Evolutionary conservation across 2,888 invertebrate genomes (phyloP), one percentile per base, ranked within the genome.

Genomic region (Lasioglossum oenotherae): DNA sequence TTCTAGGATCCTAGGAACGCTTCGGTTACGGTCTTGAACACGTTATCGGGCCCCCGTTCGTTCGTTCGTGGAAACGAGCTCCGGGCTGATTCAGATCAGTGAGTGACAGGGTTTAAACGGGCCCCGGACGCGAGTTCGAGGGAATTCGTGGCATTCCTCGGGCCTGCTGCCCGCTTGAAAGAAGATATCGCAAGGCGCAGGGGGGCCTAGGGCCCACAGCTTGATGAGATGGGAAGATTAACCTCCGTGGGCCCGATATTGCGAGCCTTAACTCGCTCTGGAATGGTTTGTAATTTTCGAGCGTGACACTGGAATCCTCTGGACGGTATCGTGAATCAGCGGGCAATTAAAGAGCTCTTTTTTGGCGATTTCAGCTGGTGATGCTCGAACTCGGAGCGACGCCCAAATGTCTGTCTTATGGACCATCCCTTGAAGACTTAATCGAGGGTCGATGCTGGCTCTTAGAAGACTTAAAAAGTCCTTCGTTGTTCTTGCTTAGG

Each of bases 61-160:
- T 88, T 87, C 88, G 57, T 88, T 87, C 88, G 84, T 84, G 84
- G 88, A 89, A 89, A 76, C 76, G 75, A 69, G 53, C 31, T 27
- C 67, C 64, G 38, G 46, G 57, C 78, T 81, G 87, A 89, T 88
- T 87, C 77, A 38, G 72, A 87, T 88, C 82, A 77, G 81, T 67
- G 64, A 71, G 74, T 81, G 80, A 81, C 74, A 19, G 46, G 41
- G 35, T 69, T 76, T 12, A 14, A 16, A 53, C 38, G 38, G 53
- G 44, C 46, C 38, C 64, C 71, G 46, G 49, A 41, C 67, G 79
- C 69, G 67, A 49, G 60, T 46, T 71, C 46, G 23, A 16, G 53
- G 80, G 57, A 84, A 74, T 80, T 71, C n/a, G n/a, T 77, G 60
- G 64, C 44, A 69, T 80, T 69, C 35, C 44, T 0, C 19, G 10